phyloP scores from a whole-genome alignment of 2,113 vertebrate genomes.

The Sialia sialis region DNA sequence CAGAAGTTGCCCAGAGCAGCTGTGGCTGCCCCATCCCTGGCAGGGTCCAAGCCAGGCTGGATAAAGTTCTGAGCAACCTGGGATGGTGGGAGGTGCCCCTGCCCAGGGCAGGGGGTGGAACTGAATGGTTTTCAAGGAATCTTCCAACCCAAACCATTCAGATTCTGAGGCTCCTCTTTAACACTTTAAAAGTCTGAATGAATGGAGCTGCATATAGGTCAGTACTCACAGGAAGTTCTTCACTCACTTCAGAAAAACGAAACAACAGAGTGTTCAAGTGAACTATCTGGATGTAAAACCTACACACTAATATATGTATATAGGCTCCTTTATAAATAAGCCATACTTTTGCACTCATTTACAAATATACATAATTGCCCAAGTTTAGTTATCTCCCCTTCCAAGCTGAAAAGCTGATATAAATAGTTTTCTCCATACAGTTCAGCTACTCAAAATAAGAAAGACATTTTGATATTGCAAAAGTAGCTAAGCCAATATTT shows the following conservation, averaged over 20 bases:
- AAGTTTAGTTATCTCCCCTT: not conserved
- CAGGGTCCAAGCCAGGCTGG: not conserved
- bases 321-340: not conserved
- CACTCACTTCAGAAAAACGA: not conserved
- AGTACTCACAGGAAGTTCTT: not conserved
- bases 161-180: not conserved
- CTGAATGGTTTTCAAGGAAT: not conserved
- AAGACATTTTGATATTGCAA: slow-evolving; percentile 9
- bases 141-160: not conserved
- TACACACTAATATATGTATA: not conserved
- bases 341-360: not conserved
- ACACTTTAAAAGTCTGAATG: not conserved
- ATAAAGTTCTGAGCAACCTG: not conserved
- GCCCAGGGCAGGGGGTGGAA: not conserved
- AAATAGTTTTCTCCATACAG: not conserved
- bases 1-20: not conserved
- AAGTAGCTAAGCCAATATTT: slow-evolving; percentile 18
- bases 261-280: not conserved
- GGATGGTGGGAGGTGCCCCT: not conserved
- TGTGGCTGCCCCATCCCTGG: not conserved
- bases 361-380: not conserved
- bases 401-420: not conserved
- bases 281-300: not conserved
- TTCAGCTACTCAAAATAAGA: slow-evolving; percentile 1
- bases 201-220: not conserved